phyloP scores from a whole-genome alignment of 2,888 invertebrate species.

The Erynnis tages region DNA sequence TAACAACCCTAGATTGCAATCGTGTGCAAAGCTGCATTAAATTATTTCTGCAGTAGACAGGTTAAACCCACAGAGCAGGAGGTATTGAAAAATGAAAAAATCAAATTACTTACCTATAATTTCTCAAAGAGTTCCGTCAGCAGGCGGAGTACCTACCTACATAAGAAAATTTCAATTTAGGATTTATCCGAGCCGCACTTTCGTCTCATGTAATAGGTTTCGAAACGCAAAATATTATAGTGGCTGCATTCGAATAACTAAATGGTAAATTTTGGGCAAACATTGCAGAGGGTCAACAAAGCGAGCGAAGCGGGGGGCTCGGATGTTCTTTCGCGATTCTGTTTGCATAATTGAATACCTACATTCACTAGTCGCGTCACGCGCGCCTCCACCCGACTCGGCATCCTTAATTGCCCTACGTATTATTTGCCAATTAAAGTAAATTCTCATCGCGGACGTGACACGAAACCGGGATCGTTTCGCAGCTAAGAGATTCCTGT shows the following conservation, averaged over 20 bases:
- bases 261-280: conserved; percentile 18
- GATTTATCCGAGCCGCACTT: no score
- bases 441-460: conserved; percentile 79
- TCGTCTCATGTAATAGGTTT: not conserved
- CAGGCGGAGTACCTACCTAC: no score
- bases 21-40: conserved; percentile 24
- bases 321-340: conserved; percentile 66
- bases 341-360: conserved; percentile 79
- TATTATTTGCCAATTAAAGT: conserved; percentile 83
- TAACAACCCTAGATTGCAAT: conserved; percentile 25
- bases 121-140: no score
- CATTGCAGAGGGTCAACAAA: conserved; percentile 47
- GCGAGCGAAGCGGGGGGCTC: conserved; percentile 40
- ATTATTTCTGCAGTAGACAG: conserved; percentile 4
- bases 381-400: conserved; percentile 76
- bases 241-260: not conserved
- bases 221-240: not conserved
- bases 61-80: not conserved
- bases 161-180: no score
- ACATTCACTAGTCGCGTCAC: conserved; percentile 73
- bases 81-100: not conserved
- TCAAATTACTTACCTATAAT: no score
- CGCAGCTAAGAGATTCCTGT: conserved; percentile 52
- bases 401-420: conserved; percentile 81
- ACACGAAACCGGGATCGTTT: conserved; percentile 73